Base-by-base conservation (phyloP, 23 tunicate genomes). In the Ciona savignyi region DNA sequence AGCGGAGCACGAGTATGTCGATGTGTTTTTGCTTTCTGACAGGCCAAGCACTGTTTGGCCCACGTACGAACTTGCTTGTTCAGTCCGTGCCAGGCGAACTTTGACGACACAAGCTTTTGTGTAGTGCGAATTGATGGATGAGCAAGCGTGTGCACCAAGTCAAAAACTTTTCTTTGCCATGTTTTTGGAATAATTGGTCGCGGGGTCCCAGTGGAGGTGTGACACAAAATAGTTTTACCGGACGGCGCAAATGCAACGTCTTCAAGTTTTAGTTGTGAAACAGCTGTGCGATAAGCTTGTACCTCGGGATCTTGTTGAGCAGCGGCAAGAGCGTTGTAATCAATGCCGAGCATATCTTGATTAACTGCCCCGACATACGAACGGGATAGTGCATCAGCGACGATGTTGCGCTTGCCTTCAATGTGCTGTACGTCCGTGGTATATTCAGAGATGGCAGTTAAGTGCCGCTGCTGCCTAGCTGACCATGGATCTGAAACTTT, bases 401-500 rank as follows among this genome's bases (percentile, higher is more conserved):
- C 70, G 30, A 1, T 4, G 30, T 19, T 66, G 2, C 4, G 23
- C 25, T 66, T 66, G 25, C 70, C 70, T 21, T 25, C 70, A 34
- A 66, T 34, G 30, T 66, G 70, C 30, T 27, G 30, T 21, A 66
- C 30, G 4, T 66, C 70, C 15, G 70, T 66, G 28, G 70, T 66
- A 19, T 29, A 66, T 26, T 66, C 70, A 22, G 70, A 66, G 19
- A 66, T 66, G 29, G 29, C 29, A 21, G 29, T 29, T 29, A 66
- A 34, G 30, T 66, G 70, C 1, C 70, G 29, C 4, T 66, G 70
- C 30, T 66, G n/a, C 24, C 67, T 27, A 6, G 28, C n/a, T 21
- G 70, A 66, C 70, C 70, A 66, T 1, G 70, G 70, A 66, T 66
- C 30, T 25, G 70, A 66, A 66, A n/a, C 29, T 66, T 66, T 4